A percentile compares a stretch with the other conserved stretches of the same genome.
Evolutionary conservation across 1,140 invertebrate species (phyloP).

Genomic region (Pteromalus puparum): DNA sequence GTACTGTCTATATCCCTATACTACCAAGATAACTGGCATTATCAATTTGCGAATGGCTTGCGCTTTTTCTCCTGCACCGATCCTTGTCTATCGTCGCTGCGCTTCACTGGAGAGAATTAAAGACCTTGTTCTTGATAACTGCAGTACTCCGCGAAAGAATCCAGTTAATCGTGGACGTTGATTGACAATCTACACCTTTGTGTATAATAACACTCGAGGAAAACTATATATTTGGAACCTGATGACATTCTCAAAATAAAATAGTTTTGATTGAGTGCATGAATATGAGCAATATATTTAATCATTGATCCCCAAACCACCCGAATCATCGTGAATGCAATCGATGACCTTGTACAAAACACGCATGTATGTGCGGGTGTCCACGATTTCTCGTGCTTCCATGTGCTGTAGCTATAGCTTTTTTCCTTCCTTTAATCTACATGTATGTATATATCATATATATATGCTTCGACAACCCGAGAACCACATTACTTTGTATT

Average conservation of each 20-base stretch:
- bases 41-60: not conserved
- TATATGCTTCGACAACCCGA: slow-evolving; percentile 53
- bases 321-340: not conserved
- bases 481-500: slow-evolving; percentile 37
- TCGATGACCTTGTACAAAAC: not conserved
- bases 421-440: not conserved
- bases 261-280: no score
- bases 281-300: no score
- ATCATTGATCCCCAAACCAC: no score
- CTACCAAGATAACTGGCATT: not conserved
- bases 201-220: not conserved
- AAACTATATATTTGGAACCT: not conserved
- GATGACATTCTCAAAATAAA: not conserved
- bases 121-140: not conserved
- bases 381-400: not conserved
- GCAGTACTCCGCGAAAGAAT: no score
- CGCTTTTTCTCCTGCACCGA: not conserved
- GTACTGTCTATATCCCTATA: not conserved
- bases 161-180: not conserved
- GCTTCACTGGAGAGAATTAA: no score
- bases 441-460: not conserved
- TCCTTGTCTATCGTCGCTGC: not conserved
- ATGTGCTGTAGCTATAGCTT: not conserved
- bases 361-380: not conserved
- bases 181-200: not conserved